Conservation (phyloP, 1,140 invertebrate species). For the Pteromalus puparum region DNA sequence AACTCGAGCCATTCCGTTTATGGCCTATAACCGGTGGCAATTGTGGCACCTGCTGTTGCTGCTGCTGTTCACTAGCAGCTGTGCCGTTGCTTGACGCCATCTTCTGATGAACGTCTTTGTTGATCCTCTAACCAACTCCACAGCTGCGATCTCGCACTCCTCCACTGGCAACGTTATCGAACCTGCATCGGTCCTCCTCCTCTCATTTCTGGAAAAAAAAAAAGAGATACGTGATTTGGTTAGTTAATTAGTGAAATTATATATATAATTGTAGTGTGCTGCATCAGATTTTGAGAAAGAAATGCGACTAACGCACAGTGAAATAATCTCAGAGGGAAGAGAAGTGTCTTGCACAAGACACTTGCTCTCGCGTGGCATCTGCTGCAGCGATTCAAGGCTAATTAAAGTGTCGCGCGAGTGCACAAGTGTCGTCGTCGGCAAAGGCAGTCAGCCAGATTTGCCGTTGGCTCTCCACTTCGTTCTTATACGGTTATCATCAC, state of each 20-base stretch:
- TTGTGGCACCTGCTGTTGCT: conserved; percentile 33
- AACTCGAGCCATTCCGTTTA: conserved; percentile 72
- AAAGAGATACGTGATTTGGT: no score
- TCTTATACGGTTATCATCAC: neutral
- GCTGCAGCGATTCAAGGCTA: conserved; percentile 47
- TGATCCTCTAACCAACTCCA: neutral
- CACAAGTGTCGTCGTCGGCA: neutral
- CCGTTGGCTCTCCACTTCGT: neutral
- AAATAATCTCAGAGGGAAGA: no score
- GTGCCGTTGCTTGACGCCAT: conserved; percentile 36
- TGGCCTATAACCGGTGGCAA: conserved; percentile 60
- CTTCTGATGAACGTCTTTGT: conserved; percentile 25
- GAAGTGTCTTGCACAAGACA: neutral
- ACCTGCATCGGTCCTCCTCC: neutral
- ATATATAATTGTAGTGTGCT: no score
- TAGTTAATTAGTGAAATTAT: no score
- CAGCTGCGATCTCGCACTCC: neutral
- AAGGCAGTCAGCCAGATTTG: neutral
- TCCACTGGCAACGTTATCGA: neutral
- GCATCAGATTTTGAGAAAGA: no score
- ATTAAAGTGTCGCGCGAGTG: conserved; percentile 42
- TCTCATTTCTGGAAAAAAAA: neutral
- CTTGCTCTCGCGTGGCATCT: neutral
- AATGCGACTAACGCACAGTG: no score
- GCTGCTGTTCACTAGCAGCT: neutral